These are phyloP conservation scores for Agriopis leucophaearia DNA, from an alignment of 2,888 invertebrate species.

Conservation along the genomic window DNA sequence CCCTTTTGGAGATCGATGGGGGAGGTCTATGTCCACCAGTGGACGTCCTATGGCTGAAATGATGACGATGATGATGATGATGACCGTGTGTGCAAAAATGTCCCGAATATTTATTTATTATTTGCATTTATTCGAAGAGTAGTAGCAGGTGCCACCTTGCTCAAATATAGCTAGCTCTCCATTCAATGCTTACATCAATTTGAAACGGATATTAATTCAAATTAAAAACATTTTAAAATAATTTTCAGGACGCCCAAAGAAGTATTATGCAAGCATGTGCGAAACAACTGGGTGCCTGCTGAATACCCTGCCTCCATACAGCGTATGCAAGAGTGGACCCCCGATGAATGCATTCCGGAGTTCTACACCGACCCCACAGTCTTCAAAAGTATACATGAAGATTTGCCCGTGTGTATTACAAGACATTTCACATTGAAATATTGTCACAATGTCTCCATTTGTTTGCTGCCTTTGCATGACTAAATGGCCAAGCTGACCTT, in stretches of 20 bases:
- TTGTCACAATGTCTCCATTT: neutral
- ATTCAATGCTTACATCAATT: too few relatives aligned
- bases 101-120: too few relatives aligned
- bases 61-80: too few relatives aligned
- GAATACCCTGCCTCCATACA: constrained; percentile 96
- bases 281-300: constrained; percentile 97
- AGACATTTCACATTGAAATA: neutral
- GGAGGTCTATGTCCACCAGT: too few relatives aligned
- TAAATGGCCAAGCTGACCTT: too few relatives aligned
- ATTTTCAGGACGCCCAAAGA: constrained; percentile 89
- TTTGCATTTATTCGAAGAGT: too few relatives aligned
- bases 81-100: too few relatives aligned
- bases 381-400: constrained; percentile 97
- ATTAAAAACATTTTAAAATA: neutral
- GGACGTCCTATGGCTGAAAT: too few relatives aligned
- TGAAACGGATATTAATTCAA: neutral
- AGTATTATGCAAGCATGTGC: constrained; percentile 95
- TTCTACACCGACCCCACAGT: constrained; percentile 97
- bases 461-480: neutral
- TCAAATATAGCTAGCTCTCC: too few relatives aligned
- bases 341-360: constrained; percentile 99
- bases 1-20: too few relatives aligned
- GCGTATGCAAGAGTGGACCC: constrained; percentile 98
- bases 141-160: too few relatives aligned
- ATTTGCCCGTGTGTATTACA: constrained; percentile 88